Evolutionary conservation across 2,888 invertebrate species (phyloP).

Genomic region (Andricus curvator): DNA sequence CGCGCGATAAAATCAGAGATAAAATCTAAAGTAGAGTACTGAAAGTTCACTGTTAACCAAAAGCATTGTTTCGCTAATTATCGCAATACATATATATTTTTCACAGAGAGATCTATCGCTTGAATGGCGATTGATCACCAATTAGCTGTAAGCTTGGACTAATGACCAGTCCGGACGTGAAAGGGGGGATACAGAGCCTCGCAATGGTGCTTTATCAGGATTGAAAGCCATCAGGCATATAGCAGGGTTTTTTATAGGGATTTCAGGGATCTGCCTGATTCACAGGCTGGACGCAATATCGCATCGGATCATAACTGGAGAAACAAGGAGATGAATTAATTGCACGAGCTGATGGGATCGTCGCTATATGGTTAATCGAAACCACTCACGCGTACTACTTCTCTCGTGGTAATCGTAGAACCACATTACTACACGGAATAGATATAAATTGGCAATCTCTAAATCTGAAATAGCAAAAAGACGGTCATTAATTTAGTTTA

Average conservation of each 20-base stretch:
- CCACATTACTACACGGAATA: no score
- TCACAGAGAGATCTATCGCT: neutral
- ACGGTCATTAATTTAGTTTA: no score
- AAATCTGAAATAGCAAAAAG: no score
- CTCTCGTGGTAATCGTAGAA: no score
- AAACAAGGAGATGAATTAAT: constrained; percentile 27
- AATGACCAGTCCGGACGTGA: constrained; percentile 27
- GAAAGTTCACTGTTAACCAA: neutral
- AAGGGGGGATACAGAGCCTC: neutral
- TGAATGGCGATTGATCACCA: constrained; percentile 25
- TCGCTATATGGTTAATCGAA: constrained; percentile 4
- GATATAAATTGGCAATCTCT: no score
- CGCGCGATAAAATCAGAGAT: neutral
- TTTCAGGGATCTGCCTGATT: neutral
- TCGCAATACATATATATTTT: neutral
- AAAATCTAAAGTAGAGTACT: neutral
- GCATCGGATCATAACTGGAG: neutral
- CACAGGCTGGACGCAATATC: neutral
- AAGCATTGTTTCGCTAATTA: constrained; percentile 13
- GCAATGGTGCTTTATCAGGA: constrained; percentile 32
- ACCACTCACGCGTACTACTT: neutral
- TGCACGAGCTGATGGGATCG: constrained; percentile 12
- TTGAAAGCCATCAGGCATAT: constrained; percentile 21
- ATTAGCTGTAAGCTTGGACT: constrained; percentile 36
- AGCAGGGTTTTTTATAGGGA: constrained; percentile 1